Evolutionary conservation across 2,888 invertebrate genomes (phyloP).

Genomic region (Eupithecia abbreviata): DNA sequence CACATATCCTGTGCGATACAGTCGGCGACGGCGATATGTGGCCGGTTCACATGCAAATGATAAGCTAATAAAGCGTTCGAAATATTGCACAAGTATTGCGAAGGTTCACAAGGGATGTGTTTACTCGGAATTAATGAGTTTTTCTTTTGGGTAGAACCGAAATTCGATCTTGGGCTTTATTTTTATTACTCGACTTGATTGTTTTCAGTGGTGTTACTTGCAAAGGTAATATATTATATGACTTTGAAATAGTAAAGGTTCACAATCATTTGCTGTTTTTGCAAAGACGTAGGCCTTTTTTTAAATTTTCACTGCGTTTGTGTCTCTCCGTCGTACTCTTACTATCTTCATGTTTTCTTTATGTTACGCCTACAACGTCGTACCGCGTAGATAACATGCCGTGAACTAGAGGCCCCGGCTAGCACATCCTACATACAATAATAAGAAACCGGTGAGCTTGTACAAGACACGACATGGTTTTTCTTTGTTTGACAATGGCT

Average conservation of each 20-base stretch:
- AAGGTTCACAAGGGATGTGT: slow-evolving; percentile 29
- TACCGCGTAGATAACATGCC: no score
- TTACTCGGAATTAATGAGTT: neutral
- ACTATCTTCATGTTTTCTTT: neutral
- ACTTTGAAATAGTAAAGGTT: neutral
- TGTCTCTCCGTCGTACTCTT: neutral
- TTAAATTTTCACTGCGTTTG: neutral
- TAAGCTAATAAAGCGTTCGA: slow-evolving; percentile 25
- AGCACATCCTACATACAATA: no score
- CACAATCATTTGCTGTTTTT: neutral
- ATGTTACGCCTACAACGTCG: no score
- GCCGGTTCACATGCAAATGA: slow-evolving; percentile 30
- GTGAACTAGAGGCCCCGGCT: no score
- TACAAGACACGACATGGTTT: no score
- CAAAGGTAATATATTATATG: neutral
- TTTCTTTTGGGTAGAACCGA: slow-evolving; percentile 15
- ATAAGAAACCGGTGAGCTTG: no score
- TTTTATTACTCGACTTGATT: neutral
- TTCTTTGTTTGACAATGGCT: no score
- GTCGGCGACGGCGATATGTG: slow-evolving; percentile 8
- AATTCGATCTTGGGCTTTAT: neutral
- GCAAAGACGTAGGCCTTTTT: neutral
- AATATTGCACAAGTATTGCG: slow-evolving; percentile 39
- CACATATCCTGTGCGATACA: neutral
- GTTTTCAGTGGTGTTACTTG: neutral